Conservation (phyloP, 1,140 invertebrate genomes). For the Papilio dardanus region DNA sequence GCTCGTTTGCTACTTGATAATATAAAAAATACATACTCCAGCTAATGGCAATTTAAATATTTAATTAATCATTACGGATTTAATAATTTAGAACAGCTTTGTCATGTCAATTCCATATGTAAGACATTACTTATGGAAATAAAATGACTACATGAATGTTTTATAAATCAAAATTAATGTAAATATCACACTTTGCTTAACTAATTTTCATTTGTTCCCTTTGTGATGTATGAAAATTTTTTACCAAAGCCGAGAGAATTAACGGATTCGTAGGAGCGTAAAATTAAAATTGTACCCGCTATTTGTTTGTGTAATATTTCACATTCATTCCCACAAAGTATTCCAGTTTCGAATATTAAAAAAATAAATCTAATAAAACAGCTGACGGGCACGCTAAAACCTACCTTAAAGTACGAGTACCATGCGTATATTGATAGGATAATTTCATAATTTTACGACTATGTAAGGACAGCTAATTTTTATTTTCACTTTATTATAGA, state of each 20-base stretch:
- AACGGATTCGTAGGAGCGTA: conserved; percentile 6
- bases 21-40: no score
- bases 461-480: no score
- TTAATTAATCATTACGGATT: no score
- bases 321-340: conserved; percentile 1
- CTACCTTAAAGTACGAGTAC: not conserved
- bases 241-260: not conserved
- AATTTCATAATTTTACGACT: no score
- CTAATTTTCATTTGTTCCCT: not conserved
- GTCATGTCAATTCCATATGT: no score
- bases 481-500: no score
- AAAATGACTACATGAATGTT: no score
- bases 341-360: not conserved
- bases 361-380: not conserved
- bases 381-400: not conserved
- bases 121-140: no score
- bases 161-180: not conserved
- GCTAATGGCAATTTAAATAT: no score
- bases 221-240: not conserved
- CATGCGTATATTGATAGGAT: no score
- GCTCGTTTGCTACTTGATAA: no score
- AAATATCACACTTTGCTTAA: conserved; percentile 4
- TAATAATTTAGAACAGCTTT: no score
- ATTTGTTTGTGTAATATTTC: conserved; percentile 18
- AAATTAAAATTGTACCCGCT: conserved; percentile 20